Evolutionary conservation across 2,888 invertebrate genomes (phyloP).

Genomic region (Drosophila leonis): DNA sequence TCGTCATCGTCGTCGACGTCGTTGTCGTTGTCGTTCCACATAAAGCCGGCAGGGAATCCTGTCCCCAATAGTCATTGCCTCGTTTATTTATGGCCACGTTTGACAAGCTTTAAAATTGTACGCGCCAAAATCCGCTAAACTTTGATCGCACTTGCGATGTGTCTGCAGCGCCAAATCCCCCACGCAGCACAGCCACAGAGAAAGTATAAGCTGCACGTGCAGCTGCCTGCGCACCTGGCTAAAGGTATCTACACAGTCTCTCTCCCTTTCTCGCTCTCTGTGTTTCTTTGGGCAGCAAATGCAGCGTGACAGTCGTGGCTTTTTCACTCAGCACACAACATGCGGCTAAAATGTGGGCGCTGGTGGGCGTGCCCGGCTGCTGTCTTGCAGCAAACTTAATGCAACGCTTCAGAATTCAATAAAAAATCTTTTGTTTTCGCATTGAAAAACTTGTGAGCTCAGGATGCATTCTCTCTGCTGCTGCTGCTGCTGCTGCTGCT

Average conservation of each 20-base stretch:
- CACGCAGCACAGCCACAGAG: conserved; percentile 22
- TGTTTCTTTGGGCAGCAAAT: conserved; percentile 50
- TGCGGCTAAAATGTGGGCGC: conserved; percentile 38
- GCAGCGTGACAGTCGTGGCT: conserved; percentile 75
- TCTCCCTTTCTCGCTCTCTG: background rate
- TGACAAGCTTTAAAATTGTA: conserved; percentile 71
- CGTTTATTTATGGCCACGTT: conserved; percentile 70
- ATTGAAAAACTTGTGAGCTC: conserved; percentile 80
- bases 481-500: no score
- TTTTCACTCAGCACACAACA: conserved; percentile 62
- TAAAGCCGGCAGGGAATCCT: conserved; percentile 6
- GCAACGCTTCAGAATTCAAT: conserved; percentile 72
- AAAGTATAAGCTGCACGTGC: conserved; percentile 51
- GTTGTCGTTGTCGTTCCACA: background rate
- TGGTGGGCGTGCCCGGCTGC: conserved; percentile 3
- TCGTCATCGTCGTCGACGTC: background rate
- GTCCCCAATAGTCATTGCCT: conserved; percentile 21
- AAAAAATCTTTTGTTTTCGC: conserved; percentile 80
- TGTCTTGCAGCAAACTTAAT: conserved; percentile 19
- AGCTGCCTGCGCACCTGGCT: conserved; percentile 44
- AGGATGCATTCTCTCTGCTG: conserved; percentile 51
- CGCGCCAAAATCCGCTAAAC: conserved; percentile 58
- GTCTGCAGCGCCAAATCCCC: conserved; percentile 38
- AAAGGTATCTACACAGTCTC: background rate
- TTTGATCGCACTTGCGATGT: conserved; percentile 66